phyloP scores from a whole-genome alignment of 2,113 vertebrate genomes.

The Gymnobelideus leadbeateri region DNA sequence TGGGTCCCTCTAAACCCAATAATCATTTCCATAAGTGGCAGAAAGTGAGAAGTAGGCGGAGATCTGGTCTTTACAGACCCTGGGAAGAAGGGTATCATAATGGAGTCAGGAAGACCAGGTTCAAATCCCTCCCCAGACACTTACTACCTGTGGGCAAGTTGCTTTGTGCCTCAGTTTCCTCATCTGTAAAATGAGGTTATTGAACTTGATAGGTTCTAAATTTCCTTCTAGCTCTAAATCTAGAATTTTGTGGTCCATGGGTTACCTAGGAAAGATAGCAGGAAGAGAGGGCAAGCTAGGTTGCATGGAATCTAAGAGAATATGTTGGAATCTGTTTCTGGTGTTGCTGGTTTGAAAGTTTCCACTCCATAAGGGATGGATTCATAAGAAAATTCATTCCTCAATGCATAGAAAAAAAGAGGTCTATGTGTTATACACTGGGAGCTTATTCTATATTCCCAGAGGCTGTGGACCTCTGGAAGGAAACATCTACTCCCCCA shows the following conservation, averaged over 20 bases:
- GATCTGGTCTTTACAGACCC: not conserved
- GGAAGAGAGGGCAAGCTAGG: not conserved
- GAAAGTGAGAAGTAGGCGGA: not conserved
- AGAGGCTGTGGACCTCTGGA: not conserved
- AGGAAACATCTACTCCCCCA: conserved; percentile 7
- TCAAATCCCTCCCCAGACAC: not conserved
- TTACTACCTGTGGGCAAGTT: not conserved
- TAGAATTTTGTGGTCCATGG: not conserved
- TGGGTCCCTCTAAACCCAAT: not conserved
- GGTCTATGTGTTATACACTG: not conserved
- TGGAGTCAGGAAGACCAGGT: not conserved
- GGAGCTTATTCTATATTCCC: not conserved
- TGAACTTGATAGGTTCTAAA: not conserved
- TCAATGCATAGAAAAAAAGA: not conserved
- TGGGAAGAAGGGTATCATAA: not conserved
- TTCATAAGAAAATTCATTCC: not conserved
- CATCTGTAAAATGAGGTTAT: not conserved
- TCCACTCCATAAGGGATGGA: not conserved
- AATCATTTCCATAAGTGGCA: not conserved
- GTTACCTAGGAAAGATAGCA: not conserved
- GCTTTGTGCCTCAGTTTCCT: not conserved
- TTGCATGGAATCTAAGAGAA: not conserved
- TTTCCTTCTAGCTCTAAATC: not conserved
- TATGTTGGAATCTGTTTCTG: not conserved
- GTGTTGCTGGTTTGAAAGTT: not conserved